phyloP scores from a whole-genome alignment of 1,140 invertebrate genomes.

The Oppia nitens region DNA sequence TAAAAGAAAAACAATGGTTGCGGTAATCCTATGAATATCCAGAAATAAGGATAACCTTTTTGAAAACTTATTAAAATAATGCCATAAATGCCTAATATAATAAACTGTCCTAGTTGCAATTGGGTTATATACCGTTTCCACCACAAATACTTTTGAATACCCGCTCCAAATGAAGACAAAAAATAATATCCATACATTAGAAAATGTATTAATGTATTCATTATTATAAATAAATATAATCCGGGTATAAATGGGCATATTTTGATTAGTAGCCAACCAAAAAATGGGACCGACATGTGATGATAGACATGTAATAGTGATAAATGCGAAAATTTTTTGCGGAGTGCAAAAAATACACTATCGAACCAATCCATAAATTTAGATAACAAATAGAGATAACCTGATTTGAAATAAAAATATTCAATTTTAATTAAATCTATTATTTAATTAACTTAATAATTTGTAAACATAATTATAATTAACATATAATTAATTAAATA shows the following conservation, averaged over 20 bases:
- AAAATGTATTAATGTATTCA: conserved; percentile 41
- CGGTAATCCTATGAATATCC: neutral
- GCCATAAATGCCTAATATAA: neutral
- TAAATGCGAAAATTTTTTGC: neutral
- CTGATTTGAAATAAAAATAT: no score
- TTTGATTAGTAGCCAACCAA: conserved; percentile 1
- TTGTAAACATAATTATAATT: no score
- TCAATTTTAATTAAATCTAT: no score
- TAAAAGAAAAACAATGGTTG: neutral
- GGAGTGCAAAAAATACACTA: neutral
- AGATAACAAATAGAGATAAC: neutral
- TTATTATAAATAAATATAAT: neutral
- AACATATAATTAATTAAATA: no score
- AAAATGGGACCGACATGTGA: neutral
- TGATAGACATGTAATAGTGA: neutral
- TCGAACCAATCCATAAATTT: neutral
- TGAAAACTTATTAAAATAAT: neutral
- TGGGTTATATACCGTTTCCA: conserved; percentile 41
- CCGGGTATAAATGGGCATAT: neutral
- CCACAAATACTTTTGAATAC: conserved; percentile 37
- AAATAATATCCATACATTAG: conserved; percentile 41
- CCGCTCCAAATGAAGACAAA: conserved; percentile 35
- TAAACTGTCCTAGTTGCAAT: conserved; percentile 33
- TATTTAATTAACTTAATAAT: no score
- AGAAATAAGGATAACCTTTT: neutral